Evolutionary conservation across 2,888 invertebrate genomes (phyloP).

Genomic region (Polydrusus pterygomalis): DNA sequence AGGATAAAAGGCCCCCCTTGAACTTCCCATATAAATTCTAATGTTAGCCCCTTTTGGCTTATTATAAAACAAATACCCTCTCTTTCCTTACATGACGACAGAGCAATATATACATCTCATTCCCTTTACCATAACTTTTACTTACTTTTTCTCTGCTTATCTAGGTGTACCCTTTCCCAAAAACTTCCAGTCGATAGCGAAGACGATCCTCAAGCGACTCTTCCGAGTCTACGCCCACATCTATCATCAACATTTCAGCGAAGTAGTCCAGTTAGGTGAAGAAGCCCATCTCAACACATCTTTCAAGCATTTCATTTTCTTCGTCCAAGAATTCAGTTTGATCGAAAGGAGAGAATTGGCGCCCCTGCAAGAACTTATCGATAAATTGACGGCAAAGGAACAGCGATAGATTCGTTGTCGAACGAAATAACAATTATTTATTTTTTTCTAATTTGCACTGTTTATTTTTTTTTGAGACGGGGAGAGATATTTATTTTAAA

Average conservation of each 20-base stretch:
- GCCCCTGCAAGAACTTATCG: slow-evolving; percentile 97
- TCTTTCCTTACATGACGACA: too few relatives aligned
- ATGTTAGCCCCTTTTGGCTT: too few relatives aligned
- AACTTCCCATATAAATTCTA: too few relatives aligned
- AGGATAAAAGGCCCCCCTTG: too few relatives aligned
- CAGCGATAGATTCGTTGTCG: slow-evolving; percentile 78
- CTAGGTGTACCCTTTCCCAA: slow-evolving; percentile 97
- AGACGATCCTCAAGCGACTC: slow-evolving; percentile 97
- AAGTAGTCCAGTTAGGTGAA: slow-evolving; percentile 97
- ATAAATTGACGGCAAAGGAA: slow-evolving; percentile 94
- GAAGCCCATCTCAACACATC: slow-evolving; percentile 99
- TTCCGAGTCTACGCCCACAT: slow-evolving; percentile 99
- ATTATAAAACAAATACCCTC: too few relatives aligned
- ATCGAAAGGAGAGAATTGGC: slow-evolving; percentile 97
- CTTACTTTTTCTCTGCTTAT: slow-evolving; percentile 36
- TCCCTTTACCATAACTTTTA: too few relatives aligned
- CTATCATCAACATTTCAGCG: slow-evolving; percentile 99
- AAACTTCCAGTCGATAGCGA: slow-evolving; percentile 96
- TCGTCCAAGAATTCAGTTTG: slow-evolving; percentile 97
- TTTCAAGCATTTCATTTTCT: slow-evolving; percentile 99
- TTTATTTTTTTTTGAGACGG: neutral
- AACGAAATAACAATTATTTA: slow-evolving; percentile 6
- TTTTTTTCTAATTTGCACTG: slow-evolving; percentile 15
- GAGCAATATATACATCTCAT: too few relatives aligned
- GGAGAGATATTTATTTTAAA: too few relatives aligned